These are phyloP conservation scores for Indicator indicator DNA, from an alignment of 2,113 vertebrate genomes.

Conservation along the genomic window DNA sequence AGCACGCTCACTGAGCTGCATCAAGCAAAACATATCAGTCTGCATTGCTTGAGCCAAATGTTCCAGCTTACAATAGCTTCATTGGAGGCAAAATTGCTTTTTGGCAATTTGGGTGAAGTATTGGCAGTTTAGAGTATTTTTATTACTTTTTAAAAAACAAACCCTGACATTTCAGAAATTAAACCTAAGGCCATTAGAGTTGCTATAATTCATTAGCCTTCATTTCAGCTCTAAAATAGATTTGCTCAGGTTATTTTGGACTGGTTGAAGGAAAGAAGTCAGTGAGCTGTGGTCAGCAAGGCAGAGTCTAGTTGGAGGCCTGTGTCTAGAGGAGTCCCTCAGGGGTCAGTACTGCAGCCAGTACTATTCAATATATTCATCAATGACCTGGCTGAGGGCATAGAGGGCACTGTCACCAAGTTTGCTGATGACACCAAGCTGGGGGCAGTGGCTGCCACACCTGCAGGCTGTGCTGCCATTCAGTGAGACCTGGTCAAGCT, in stretches of 20 bases:
- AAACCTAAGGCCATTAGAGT: background rate
- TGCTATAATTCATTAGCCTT: background rate
- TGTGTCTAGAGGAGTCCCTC: too few relatives aligned
- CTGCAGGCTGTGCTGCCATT: too few relatives aligned
- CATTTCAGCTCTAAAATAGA: background rate
- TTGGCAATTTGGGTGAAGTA: conserved; percentile 7
- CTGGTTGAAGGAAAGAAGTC: too few relatives aligned
- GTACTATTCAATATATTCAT: too few relatives aligned
- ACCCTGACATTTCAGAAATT: background rate
- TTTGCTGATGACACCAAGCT: too few relatives aligned
- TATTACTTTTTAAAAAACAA: background rate
- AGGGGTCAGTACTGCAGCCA: too few relatives aligned
- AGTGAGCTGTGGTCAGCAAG: too few relatives aligned
- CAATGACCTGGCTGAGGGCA: too few relatives aligned
- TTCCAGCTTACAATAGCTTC: background rate
- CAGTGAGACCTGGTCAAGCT: too few relatives aligned
- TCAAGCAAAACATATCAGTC: conserved; percentile 5
- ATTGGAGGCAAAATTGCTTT: background rate
- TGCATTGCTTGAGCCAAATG: background rate
- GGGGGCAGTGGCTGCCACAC: too few relatives aligned
- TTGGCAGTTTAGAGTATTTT: background rate
- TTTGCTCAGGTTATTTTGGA: background rate
- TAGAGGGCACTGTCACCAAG: too few relatives aligned
- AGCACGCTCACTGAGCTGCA: background rate
- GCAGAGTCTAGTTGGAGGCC: too few relatives aligned